Conservation (phyloP, 2,888 invertebrate genomes). For the Taenaris catops region DNA sequence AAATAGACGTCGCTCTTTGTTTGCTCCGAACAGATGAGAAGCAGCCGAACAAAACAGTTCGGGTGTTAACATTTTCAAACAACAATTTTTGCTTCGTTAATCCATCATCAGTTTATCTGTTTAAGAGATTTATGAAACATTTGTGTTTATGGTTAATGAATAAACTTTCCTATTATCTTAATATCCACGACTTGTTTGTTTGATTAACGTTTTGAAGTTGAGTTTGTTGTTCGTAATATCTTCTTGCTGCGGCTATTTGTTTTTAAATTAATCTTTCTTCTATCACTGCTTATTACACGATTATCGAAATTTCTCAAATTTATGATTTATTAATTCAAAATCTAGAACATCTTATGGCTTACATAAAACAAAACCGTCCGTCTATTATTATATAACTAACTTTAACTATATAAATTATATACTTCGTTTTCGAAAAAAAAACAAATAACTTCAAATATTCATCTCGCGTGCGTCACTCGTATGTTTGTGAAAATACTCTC, state of each 20-base stretch:
- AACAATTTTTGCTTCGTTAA: conserved; percentile 39
- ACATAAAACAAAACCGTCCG: no score
- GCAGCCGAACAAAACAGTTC: conserved; percentile 52
- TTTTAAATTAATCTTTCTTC: no score
- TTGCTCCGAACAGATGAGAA: conserved; percentile 59
- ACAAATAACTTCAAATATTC: no score
- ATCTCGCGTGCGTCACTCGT: no score
- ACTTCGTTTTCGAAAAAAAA: no score
- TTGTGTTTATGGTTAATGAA: conserved; percentile 19
- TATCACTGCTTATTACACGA: no score
- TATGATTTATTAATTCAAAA: no score
- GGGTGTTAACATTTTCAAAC: conserved; percentile 44
- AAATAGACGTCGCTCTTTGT: conserved; percentile 40
- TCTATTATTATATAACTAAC: no score
- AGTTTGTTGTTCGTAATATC: conserved; percentile 1
- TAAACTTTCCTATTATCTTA: conserved; percentile 17
- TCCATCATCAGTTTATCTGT: conserved; percentile 37
- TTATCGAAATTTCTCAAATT: no score
- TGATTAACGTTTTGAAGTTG: background rate
- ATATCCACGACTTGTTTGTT: conserved; percentile 6
- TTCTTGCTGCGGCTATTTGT: background rate
- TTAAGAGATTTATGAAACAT: conserved; percentile 25
- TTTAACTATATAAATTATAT: no score
- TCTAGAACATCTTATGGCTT: no score
- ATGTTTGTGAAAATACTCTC: no score